Percentiles rank a stretch among this genome's conserved stretches.
phyloP scores from a whole-genome alignment of 2,797 vertebrate genomes.

The Anguilla anguilla region DNA sequence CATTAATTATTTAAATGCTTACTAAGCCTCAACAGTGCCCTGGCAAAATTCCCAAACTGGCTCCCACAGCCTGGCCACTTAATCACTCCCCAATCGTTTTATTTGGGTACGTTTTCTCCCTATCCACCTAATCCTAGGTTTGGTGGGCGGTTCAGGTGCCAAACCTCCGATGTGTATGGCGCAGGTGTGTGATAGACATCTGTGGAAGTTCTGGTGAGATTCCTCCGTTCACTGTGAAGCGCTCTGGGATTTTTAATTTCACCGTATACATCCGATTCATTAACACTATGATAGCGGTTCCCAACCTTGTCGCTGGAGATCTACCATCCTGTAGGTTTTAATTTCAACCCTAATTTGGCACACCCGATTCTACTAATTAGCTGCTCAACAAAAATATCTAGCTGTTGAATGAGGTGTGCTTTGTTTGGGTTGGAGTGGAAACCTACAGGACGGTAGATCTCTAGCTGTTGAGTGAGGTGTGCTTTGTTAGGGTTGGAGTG shows the following conservation, averaged over 20 bases:
- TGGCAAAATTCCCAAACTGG: not conserved
- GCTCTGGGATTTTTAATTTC: not conserved
- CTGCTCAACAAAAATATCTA: too few relatives aligned
- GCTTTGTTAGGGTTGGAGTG: too few relatives aligned
- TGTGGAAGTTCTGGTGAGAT: not conserved
- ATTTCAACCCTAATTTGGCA: too few relatives aligned
- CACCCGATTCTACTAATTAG: too few relatives aligned
- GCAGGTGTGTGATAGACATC: not conserved
- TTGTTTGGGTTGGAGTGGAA: too few relatives aligned
- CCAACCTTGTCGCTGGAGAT: too few relatives aligned
- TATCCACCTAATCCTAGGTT: not conserved
- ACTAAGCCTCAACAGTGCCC: not conserved
- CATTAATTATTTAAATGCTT: not conserved
- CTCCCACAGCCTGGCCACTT: not conserved
- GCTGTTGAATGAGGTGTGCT: too few relatives aligned
- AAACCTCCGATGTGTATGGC: not conserved
- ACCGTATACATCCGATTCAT: not conserved
- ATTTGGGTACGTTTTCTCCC: not conserved
- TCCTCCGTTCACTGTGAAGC: not conserved
- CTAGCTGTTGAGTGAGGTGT: too few relatives aligned
- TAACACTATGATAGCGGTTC: not conserved
- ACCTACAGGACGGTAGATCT: too few relatives aligned
- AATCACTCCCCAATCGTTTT: not conserved
- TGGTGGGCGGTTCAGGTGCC: not conserved
- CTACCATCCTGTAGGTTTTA: too few relatives aligned